phyloP scores from a whole-genome alignment of 2,888 invertebrate species.

The Melinopterus prodromus region DNA sequence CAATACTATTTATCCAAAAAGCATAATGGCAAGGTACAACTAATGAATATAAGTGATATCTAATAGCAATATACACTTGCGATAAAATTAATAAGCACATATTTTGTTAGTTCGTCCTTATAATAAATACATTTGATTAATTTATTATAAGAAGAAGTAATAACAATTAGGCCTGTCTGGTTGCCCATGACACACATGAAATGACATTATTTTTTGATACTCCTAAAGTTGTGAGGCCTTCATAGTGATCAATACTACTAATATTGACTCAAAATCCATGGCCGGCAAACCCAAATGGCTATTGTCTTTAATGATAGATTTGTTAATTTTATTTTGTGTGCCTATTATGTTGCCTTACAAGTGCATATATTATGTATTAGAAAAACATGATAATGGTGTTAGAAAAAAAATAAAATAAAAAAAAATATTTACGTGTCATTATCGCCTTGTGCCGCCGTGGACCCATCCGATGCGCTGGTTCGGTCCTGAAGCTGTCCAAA shows the following conservation, averaged over 20 bases:
- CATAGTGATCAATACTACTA: no score
- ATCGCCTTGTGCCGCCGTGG: constrained; percentile 64
- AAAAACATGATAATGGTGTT: constrained; percentile 16
- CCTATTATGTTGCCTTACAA: neutral
- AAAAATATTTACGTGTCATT: constrained; percentile 70
- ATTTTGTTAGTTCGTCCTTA: no score
- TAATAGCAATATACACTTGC: neutral
- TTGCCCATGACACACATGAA: no score
- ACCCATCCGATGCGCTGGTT: constrained; percentile 65
- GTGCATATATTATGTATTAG: neutral
- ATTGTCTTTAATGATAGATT: neutral
- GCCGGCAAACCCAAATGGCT: no score
- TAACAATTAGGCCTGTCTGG: no score
- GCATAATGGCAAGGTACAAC: neutral
- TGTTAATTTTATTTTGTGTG: constrained; percentile 10
- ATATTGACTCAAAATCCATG: no score
- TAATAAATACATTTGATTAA: no score
- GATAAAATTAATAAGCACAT: neutral
- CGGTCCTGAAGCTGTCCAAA: constrained; percentile 76
- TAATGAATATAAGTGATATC: neutral
- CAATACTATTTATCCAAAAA: neutral
- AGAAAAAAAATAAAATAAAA: constrained; percentile 54
- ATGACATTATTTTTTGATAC: no score
- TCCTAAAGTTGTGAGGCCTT: no score
- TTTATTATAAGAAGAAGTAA: no score